These are phyloP conservation scores for Heterohyrax brucei DNA, from an alignment of 2,797 vertebrate genomes.

Conservation along the genomic window DNA sequence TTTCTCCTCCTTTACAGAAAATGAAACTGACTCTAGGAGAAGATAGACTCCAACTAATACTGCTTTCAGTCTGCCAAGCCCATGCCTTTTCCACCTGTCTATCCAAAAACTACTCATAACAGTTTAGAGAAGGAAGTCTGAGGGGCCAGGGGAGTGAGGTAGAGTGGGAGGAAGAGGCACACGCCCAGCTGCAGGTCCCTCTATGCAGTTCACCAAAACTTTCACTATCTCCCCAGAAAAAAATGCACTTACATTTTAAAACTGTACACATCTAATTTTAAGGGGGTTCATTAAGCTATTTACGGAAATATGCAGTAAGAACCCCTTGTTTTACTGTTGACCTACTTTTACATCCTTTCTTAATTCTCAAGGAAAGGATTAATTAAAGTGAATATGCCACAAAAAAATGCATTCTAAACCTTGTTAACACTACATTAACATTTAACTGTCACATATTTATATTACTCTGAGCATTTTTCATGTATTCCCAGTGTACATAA, in stretches of 20 bases:
- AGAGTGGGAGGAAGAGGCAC: background rate
- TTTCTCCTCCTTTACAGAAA: slow-evolving; percentile 19
- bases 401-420: slow-evolving; percentile 46
- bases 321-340: slow-evolving; percentile 3
- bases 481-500: slow-evolving; percentile 25
- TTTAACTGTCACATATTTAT: background rate
- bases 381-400: slow-evolving; percentile 2
- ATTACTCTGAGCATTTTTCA: slow-evolving; percentile 16
- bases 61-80: slow-evolving; percentile 34
- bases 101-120: background rate
- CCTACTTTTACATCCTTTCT: slow-evolving; percentile 19
- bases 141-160: background rate
- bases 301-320: slow-evolving; percentile 28
- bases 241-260: background rate
- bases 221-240: slow-evolving; percentile 13
- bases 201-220: background rate
- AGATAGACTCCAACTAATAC: background rate
- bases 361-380: slow-evolving; percentile 17
- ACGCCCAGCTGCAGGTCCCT: background rate
- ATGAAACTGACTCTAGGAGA: background rate
- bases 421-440: background rate
- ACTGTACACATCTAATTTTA: slow-evolving; percentile 9
- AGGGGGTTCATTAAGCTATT: background rate
- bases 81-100: background rate
- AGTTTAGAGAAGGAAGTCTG: background rate